Evolutionary conservation across 2,113 vertebrate species (phyloP).

Genomic region (Gulo gulo): DNA sequence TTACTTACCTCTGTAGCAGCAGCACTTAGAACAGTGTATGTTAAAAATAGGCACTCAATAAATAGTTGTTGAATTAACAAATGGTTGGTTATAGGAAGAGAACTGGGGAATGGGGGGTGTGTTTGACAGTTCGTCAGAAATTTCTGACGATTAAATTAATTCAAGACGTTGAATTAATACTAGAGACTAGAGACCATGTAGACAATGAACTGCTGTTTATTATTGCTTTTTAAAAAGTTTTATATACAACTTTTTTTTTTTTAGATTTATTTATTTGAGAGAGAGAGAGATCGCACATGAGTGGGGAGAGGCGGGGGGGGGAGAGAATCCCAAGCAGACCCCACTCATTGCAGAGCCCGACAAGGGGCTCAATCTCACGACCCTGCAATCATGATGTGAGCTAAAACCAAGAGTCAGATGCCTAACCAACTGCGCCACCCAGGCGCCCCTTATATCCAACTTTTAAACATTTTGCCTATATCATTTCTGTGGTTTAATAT

Average conservation of each 20-base stretch:
- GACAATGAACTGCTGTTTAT: background rate
- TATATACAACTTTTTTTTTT: background rate
- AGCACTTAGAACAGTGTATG: background rate
- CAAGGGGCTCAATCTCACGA: background rate
- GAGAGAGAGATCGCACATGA: background rate
- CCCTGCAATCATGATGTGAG: background rate
- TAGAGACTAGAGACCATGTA: background rate
- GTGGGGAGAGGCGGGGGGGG: background rate
- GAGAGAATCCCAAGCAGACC: background rate
- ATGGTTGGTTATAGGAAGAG: conserved; percentile 22
- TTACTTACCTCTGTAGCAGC: background rate
- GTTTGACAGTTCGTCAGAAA: background rate
- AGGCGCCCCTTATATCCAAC: background rate
- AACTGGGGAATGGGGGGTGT: background rate
- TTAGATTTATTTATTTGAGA: background rate
- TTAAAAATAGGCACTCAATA: background rate
- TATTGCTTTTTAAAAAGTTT: background rate
- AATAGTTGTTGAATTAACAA: background rate
- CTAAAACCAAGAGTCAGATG: background rate
- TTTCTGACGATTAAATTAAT: background rate
- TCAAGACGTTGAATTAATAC: background rate
- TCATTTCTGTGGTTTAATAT: background rate
- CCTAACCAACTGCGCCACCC: background rate
- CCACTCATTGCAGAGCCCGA: rapidly evolving
- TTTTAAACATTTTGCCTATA: background rate